A percentile compares a stretch with the other conserved stretches of the same genome.
Evolutionary conservation across 2,113 vertebrate genomes (phyloP).

Genomic region (Pandion haliaetus): DNA sequence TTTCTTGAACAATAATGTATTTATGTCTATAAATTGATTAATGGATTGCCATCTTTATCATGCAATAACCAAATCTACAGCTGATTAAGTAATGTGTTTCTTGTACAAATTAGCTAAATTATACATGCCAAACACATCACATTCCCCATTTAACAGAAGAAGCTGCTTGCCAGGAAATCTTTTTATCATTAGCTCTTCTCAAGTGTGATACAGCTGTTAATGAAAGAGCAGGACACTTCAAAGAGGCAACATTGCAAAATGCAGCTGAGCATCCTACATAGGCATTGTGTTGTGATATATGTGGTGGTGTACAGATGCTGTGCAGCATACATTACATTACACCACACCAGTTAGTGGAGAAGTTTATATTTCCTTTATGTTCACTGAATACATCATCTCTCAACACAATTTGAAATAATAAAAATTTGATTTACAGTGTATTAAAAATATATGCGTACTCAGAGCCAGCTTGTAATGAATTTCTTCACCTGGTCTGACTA

Average conservation of each 20-base stretch:
- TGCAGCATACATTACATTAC: neutral
- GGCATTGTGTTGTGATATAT: neutral
- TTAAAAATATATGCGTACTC: neutral
- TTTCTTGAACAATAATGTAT: constrained; percentile 72
- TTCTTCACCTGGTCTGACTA: neutral
- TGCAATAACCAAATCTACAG: constrained; percentile 45
- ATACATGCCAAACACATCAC: neutral
- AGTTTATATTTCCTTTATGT: neutral
- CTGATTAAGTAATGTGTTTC: constrained; percentile 74
- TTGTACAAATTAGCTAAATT: constrained; percentile 77
- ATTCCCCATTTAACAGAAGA: constrained; percentile 38
- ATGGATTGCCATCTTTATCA: constrained; percentile 79
- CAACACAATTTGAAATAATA: neutral
- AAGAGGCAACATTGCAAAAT: neutral
- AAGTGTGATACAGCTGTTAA: neutral
- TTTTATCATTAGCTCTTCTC: constrained; percentile 36
- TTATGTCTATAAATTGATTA: constrained; percentile 80
- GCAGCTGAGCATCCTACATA: neutral
- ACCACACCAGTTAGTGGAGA: neutral
- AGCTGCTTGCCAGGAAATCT: constrained; percentile 36
- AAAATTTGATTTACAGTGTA: neutral
- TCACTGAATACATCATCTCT: neutral
- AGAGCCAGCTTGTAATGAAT: neutral
- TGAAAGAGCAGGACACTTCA: neutral
- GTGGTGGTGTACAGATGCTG: neutral